Percentiles rank a stretch among this genome's conserved stretches.
Evolutionary conservation across 2,797 vertebrate species (phyloP).

Genomic region (Enteromius trimaculatus): DNA sequence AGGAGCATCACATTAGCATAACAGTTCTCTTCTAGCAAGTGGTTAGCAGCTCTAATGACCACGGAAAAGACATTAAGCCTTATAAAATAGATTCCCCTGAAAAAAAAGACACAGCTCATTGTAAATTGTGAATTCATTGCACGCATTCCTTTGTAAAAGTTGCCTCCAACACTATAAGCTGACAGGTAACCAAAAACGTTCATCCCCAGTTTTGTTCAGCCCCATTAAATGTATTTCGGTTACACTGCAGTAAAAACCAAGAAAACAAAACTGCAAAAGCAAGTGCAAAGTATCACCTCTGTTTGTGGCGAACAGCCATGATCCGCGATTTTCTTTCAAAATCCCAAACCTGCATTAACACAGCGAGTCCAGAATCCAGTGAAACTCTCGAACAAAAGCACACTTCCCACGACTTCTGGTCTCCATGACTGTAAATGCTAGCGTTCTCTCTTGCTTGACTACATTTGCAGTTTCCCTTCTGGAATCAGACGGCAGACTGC

Average conservation of each 20-base stretch:
- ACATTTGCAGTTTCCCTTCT: constrained; percentile 18
- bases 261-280: neutral
- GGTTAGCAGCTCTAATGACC: constrained; percentile 63
- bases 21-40: constrained; percentile 57
- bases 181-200: constrained; percentile 4
- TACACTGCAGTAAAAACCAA: neutral
- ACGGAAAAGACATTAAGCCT: neutral
- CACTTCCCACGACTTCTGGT: constrained; percentile 32
- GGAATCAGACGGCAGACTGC: constrained; percentile 66
- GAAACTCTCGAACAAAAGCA: neutral
- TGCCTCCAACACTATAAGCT: neutral
- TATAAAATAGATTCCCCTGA: constrained; percentile 7
- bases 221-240: neutral
- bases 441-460: constrained; percentile 25
- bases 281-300: constrained; percentile 51
- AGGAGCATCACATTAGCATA: constrained; percentile 67
- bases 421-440: constrained; percentile 25
- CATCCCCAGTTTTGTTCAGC: neutral
- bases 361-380: constrained; percentile 36
- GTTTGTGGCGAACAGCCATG: constrained; percentile 57
- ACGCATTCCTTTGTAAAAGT: neutral
- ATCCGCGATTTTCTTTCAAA: constrained; percentile 27
- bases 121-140: neutral
- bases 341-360: constrained; percentile 24
- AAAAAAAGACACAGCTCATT: neutral